phyloP scores from a whole-genome alignment of 2,888 invertebrate genomes.

The Pherbina coryleti region DNA sequence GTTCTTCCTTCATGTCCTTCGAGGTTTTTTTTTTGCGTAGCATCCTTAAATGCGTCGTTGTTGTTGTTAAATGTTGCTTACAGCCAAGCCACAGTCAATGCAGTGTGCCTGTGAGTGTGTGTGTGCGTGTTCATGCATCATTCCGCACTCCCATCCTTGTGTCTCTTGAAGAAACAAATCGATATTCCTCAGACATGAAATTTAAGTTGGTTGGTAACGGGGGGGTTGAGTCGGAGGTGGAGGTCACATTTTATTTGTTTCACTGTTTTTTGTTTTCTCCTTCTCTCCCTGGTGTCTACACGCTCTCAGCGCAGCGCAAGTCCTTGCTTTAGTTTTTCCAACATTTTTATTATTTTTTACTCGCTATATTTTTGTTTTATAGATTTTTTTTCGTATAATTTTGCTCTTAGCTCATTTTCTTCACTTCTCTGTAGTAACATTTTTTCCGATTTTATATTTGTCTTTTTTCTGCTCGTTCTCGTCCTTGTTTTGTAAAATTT shows the following conservation, averaged over 20 bases:
- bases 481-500: neutral
- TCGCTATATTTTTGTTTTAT: too few species aligned
- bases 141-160: neutral
- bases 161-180: conserved; percentile 52
- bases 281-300: neutral
- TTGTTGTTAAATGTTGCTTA: conserved; percentile 17
- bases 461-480: neutral
- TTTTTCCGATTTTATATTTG: neutral
- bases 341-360: too few species aligned
- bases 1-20: neutral
- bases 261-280: neutral
- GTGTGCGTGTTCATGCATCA: neutral
- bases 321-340: too few species aligned
- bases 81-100: conserved; percentile 3
- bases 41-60: neutral
- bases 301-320: too few species aligned
- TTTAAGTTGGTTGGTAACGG: conserved; percentile 39
- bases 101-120: conserved; percentile 10
- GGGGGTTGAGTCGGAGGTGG: neutral
- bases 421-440: too few species aligned
- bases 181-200: conserved; percentile 61
- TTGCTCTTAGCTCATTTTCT: too few species aligned
- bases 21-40: neutral
- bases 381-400: too few species aligned
- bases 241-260: too few species aligned